These are phyloP conservation scores for Bimastos eiseni DNA, from an alignment of 2,888 invertebrate genomes.

Conservation along the genomic window DNA sequence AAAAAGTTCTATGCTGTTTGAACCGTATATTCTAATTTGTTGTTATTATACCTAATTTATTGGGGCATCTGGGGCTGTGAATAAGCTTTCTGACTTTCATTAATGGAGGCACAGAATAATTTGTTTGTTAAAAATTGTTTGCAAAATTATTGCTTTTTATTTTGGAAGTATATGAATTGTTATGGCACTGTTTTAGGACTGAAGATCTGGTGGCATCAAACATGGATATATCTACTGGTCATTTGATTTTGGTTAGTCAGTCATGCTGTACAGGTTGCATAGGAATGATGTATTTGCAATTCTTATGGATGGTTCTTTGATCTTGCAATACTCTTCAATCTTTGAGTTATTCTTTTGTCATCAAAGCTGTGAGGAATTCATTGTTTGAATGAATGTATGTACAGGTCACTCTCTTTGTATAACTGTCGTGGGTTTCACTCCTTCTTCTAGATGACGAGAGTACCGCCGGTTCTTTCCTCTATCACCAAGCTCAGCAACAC, in stretches of 20 bases:
- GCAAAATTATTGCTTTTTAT: background rate
- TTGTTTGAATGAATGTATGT: no score
- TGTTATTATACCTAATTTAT: no score
- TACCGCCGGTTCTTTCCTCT: no score
- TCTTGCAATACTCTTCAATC: background rate
- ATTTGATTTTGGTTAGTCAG: constrained; percentile 81
- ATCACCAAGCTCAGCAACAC: no score
- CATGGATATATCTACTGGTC: constrained; percentile 98
- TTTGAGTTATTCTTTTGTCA: background rate
- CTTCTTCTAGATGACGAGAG: no score
- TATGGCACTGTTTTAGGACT: constrained; percentile 69
- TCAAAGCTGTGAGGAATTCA: background rate
- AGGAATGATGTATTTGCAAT: background rate
- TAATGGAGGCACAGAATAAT: background rate
- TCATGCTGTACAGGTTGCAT: background rate
- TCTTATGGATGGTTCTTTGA: background rate
- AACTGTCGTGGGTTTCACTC: no score
- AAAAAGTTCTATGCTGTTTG: no score
- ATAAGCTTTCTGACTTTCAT: background rate
- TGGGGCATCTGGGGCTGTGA: no score
- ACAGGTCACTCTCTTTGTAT: no score
- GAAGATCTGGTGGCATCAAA: constrained; percentile 92
- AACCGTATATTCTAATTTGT: no score
- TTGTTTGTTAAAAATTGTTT: background rate
- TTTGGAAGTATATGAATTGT: background rate